phyloP scores from a whole-genome alignment of 2,888 invertebrate species.

The Digitonthophagus gazella region DNA sequence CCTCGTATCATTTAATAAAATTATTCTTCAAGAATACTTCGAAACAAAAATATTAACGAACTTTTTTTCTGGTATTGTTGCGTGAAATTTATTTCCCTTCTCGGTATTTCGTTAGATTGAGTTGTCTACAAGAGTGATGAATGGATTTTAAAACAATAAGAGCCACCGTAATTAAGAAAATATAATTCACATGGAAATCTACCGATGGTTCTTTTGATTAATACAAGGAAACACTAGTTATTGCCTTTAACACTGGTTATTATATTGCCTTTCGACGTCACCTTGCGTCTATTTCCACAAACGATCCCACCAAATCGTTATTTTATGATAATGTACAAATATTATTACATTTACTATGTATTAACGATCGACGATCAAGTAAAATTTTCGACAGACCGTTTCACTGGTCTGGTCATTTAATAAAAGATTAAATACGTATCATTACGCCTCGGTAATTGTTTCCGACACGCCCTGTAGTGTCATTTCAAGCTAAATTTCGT shows the following conservation, averaged over 20 bases:
- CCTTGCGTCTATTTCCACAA: background rate
- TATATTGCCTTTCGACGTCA: background rate
- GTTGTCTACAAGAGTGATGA: background rate
- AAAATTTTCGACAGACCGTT: slow-evolving; percentile 32
- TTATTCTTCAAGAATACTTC: too few species aligned
- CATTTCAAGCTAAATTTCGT: slow-evolving; percentile 37
- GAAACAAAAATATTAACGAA: background rate
- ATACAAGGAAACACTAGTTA: background rate
- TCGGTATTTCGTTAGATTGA: background rate
- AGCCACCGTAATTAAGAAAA: background rate
- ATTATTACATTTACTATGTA: background rate
- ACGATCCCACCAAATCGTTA: background rate
- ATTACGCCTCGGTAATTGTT: slow-evolving; percentile 41
- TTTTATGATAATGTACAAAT: background rate
- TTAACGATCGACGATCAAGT: background rate
- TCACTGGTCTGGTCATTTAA: slow-evolving; percentile 38
- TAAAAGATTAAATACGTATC: slow-evolving; percentile 44
- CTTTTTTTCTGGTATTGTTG: background rate
- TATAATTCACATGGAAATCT: background rate
- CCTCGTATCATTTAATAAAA: too few species aligned
- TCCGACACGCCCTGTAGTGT: slow-evolving; percentile 39
- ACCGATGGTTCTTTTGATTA: background rate
- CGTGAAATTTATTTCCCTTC: background rate
- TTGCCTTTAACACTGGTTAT: too few species aligned
- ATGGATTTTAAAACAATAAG: background rate